Base-by-base conservation (phyloP, 2,113 vertebrate genomes). In the Phalacrocorax brasilianus region DNA sequence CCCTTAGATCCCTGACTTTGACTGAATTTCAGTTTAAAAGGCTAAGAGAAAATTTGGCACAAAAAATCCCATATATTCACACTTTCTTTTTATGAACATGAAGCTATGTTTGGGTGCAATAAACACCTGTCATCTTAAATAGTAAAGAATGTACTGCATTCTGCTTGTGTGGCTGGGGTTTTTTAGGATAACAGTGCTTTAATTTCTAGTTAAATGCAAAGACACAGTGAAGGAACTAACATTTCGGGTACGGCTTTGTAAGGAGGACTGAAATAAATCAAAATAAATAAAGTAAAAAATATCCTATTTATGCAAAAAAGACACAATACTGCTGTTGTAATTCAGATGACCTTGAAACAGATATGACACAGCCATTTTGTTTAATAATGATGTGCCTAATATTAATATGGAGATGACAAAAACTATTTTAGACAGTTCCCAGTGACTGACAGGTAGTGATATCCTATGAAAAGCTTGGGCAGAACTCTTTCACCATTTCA, bases 71-170 rank as follows among this genome's bases (percentile, higher is more conserved):
- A 33, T 94, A 53, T 94, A 97, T 93, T 96, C 91, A 89, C 95
- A 91, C 93, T 83, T 95, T 52, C 83, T 93, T 95, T 95, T 90
- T 92, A 63, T 91, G 79, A 92, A 84, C 61, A 56, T 38, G 77
- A 95, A 97, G 77, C 71, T 92, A 95, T 94, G 86, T 95, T 96
- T 94, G 94, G 94, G 91, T 93, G 95, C 80, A 96, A 97, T 97
- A 95, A 97, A 95, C 94, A 93, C 95, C 95, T 97, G 96, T 96
- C 96, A 95, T 95, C 93, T 95, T 95, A 96, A 96, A 93, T 95
- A 92, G 74, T 89, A 95, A 93, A 91, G 90, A 88, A 95, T 75
- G 71, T 62, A 91, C 45, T 79, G 70, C 87, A 76, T 96, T 95
- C 80, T 88, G 76, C 58, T 70, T 77, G 62, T 85, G 38, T 71